Base-by-base conservation (phyloP, 2,113 vertebrate species). In the Lophius piscatorius region DNA sequence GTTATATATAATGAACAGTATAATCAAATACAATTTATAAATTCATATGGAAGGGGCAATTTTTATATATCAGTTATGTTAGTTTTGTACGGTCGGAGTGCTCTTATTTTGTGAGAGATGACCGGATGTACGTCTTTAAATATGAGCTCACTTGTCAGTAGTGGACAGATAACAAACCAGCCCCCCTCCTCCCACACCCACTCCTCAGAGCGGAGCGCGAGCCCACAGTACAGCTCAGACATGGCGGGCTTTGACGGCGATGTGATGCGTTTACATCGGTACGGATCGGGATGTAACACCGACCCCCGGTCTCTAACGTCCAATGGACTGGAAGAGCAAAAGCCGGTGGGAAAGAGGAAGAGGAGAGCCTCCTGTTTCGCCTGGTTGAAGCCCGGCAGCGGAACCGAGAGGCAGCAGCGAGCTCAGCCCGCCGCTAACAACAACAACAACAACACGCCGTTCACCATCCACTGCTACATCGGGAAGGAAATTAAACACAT, bases 401-500 rank as follows among this genome's bases (percentile, higher is more conserved):
- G 42, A 56, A 29, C 68, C 64, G 49, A 47, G 51, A 89, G 77
- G 81, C 86, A 31, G n/a, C 85, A 47, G 9, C 52, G 22, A 9
- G 63, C 45, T 10, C 42, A 48, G 5, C 67, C 65, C 60, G 41
- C 91, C 58, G 59, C 63, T 78, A 89, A 88, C 89, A 94, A 92
- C 78, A 92, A 90, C 86, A 94, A 92, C 81, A 91, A 90, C 86
- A 94, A 92, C 81, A 91, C 92, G 87, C 94, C 95, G 79, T 95
- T 97, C 59, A 92, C 91, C 87, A 92, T 96, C 82, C 95, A 94
- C 84, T 94, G 94, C 74, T 94, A 94, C 81, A 92, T 97, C 70
- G 94, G 96, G 41, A 95, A 94, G 67, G 95, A 98, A 89, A 95
- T 97, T 86, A 96, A 97, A 79, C 96, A 98, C 87, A 97, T 98